These are phyloP conservation scores for Eupithecia subfuscata DNA, from an alignment of 2,888 invertebrate species.

Conservation along the genomic window DNA sequence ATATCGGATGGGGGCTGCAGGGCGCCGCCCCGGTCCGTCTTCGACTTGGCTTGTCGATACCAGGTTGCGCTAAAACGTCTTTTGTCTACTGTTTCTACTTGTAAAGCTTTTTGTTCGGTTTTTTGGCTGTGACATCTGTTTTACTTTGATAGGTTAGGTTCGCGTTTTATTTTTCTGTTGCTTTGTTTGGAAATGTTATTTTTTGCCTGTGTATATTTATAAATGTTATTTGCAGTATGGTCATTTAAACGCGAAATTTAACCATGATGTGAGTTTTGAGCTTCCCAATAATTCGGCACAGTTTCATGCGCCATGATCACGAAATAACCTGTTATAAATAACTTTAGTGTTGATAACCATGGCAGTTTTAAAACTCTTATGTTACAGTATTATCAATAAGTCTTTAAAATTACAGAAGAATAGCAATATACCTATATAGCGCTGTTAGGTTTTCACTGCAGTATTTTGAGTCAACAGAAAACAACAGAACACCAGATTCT, in stretches of 20 bases:
- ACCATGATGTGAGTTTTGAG: too few species aligned
- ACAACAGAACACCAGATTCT: background rate
- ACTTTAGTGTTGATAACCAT: too few species aligned
- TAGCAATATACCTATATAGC: too few species aligned
- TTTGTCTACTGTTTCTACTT: constrained; percentile 50
- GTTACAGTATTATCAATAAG: background rate
- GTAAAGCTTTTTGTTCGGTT: constrained; percentile 32
- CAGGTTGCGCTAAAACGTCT: constrained; percentile 51
- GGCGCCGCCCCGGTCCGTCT: constrained; percentile 43
- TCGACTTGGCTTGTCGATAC: constrained; percentile 51
- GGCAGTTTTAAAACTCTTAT: background rate
- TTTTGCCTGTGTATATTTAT: background rate
- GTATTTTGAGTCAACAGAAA: background rate
- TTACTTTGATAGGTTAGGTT: constrained; percentile 14
- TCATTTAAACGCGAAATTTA: too few species aligned
- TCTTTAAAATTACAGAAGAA: background rate
- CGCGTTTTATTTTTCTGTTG: background rate
- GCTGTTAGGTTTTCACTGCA: background rate
- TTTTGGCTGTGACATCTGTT: constrained; percentile 25
- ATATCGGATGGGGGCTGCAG: constrained; percentile 61
- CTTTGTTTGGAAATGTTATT: background rate
- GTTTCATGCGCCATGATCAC: too few species aligned
- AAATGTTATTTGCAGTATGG: background rate
- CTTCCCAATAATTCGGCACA: too few species aligned
- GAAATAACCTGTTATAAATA: too few species aligned